Percentiles rank a stretch among this genome's conserved stretches.
Conservation (phyloP, 2,888 invertebrate species). For the Conistra vaccinii region DNA sequence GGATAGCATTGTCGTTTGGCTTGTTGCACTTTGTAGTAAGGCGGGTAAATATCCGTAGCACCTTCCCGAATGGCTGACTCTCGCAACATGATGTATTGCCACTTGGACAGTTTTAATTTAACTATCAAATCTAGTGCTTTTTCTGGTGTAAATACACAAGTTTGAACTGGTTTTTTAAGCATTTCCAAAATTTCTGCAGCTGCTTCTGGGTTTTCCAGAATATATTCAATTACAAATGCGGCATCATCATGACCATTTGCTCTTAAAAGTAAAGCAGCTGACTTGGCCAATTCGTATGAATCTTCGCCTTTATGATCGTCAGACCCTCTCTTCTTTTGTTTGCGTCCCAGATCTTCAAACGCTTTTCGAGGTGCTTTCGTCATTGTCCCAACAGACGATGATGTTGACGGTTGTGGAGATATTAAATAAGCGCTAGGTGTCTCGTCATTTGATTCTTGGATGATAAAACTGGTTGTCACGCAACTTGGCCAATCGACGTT, state of each 20-base stretch:
- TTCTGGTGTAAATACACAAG: too few species aligned
- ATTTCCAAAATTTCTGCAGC: not conserved
- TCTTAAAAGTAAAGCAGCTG: not conserved
- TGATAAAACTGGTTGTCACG: not conserved
- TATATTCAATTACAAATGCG: not conserved
- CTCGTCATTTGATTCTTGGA: not conserved
- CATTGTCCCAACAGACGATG: not conserved
- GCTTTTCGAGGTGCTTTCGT: not conserved
- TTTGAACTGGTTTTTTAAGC: not conserved
- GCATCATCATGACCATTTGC: not conserved
- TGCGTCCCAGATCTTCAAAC: not conserved
- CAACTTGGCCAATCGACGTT: not conserved
- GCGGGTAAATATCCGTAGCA: too few species aligned
- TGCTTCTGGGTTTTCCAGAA: not conserved
- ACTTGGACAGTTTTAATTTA: too few species aligned
- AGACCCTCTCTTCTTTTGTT: not conserved
- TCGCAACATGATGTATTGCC: too few species aligned
- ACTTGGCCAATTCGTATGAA: not conserved
- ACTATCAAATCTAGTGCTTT: too few species aligned
- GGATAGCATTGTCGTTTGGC: too few species aligned
- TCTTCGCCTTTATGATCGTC: not conserved
- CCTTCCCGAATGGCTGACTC: too few species aligned
- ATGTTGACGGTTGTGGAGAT: not conserved
- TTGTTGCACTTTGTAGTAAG: too few species aligned
- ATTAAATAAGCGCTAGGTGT: not conserved